These are phyloP conservation scores for Drosophila truncata DNA, from an alignment of 1,140 invertebrate species.

Conservation along the genomic window DNA sequence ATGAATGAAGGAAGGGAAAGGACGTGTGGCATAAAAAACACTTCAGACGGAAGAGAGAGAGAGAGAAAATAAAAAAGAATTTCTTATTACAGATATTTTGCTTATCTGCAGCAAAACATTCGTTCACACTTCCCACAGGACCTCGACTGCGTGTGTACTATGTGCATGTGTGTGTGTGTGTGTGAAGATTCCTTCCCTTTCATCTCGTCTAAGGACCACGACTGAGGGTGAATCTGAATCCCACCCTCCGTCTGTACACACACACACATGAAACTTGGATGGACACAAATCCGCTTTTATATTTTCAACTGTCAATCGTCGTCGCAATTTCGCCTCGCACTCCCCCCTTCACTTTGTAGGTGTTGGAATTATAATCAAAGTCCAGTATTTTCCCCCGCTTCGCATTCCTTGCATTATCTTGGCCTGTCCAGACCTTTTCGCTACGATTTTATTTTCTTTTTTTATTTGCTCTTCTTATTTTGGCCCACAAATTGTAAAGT, in stretches of 20 bases:
- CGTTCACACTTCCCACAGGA: slow-evolving; percentile 73
- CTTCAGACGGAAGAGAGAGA: slow-evolving; percentile 35
- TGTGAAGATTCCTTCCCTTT: slow-evolving; percentile 29
- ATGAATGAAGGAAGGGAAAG: slow-evolving; percentile 29
- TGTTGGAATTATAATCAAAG: slow-evolving; percentile 83
- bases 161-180: neutral
- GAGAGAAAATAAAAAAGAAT: slow-evolving; percentile 77
- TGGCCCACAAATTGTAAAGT: slow-evolving; percentile 73
- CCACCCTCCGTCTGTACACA: slow-evolving; percentile 8
- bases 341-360: slow-evolving; percentile 52
- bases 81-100: slow-evolving; percentile 82
- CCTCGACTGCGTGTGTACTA: neutral
- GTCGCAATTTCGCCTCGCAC: slow-evolving; percentile 54
- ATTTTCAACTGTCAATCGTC: slow-evolving; percentile 82
- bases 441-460: slow-evolving; percentile 56
- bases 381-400: slow-evolving; percentile 18
- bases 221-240: slow-evolving; percentile 42
- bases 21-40: slow-evolving; percentile 82
- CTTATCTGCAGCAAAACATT: slow-evolving; percentile 83
- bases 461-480: slow-evolving; percentile 28
- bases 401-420: slow-evolving; percentile 56
- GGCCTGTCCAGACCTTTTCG: slow-evolving; percentile 27
- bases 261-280: slow-evolving; percentile 36
- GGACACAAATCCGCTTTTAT: slow-evolving; percentile 82
- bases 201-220: slow-evolving; percentile 16